Percentiles rank a stretch among this genome's conserved stretches.
Evolutionary conservation across 1,140 invertebrate genomes (phyloP).

Genomic region (Calycopis cecrops): DNA sequence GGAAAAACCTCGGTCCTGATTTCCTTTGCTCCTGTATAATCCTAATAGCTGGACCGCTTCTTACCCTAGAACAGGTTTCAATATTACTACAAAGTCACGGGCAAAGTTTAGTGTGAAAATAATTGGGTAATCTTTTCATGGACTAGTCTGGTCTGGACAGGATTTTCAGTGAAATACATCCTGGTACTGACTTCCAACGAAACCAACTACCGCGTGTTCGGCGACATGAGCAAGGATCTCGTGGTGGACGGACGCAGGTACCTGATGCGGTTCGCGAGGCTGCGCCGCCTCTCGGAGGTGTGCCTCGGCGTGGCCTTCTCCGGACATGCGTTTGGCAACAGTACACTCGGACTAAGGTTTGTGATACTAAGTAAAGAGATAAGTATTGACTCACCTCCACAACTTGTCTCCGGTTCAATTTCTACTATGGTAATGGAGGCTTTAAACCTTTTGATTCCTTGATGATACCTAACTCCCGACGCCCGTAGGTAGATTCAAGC

Average conservation of each 20-base stretch:
- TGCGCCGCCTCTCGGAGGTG: conserved; percentile 54
- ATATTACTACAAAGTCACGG: too few species aligned
- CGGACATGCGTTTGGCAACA: conserved; percentile 56
- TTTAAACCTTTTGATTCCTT: too few species aligned
- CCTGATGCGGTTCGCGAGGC: conserved; percentile 51
- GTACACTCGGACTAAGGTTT: conserved; percentile 59
- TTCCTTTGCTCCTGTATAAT: background rate
- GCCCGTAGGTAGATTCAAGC: too few species aligned
- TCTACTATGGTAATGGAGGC: too few species aligned
- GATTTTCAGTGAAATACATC: conserved; percentile 61
- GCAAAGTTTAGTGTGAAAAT: too few species aligned
- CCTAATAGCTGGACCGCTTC: too few species aligned
- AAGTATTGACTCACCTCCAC: too few species aligned
- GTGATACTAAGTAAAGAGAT: too few species aligned
- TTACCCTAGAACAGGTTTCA: too few species aligned
- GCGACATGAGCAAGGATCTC: conserved; percentile 33
- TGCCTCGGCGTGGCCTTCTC: conserved; percentile 62
- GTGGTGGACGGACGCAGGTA: conserved; percentile 49
- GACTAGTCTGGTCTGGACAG: conserved; percentile 24
- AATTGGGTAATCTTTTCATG: too few species aligned
- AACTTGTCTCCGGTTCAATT: too few species aligned
- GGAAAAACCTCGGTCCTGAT: background rate
- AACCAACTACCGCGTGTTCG: conserved; percentile 54
- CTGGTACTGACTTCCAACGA: conserved; percentile 52
- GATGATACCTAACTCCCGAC: too few species aligned